A percentile compares a stretch with the other conserved stretches of the same genome.
Evolutionary conservation across 1,140 invertebrate genomes (phyloP).

Genomic region (Alviniconcha marisindica): DNA sequence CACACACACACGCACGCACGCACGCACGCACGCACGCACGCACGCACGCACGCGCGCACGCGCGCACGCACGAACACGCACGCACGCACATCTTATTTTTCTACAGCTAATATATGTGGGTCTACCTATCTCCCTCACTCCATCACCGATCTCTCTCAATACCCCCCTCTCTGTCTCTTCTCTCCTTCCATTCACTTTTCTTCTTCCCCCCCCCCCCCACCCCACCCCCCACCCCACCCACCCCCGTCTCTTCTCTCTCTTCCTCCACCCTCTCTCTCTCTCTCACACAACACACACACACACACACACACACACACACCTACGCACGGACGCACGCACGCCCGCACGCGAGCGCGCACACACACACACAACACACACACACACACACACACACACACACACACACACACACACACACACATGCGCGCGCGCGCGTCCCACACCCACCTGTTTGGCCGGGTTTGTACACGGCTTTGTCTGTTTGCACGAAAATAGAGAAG

Average conservation of each 20-base stretch:
- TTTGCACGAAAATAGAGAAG: conserved; percentile 55
- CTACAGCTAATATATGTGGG: no score
- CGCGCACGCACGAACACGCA: no score
- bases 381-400: conserved; percentile 24
- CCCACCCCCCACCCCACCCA: no score
- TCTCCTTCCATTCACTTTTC: no score
- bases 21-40: neutral
- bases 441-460: conserved; percentile 6
- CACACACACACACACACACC: no score
- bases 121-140: no score
- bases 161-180: no score
- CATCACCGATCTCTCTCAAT: no score
- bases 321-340: neutral
- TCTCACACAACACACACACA: neutral
- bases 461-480: conserved; percentile 17
- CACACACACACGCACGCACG: neutral
- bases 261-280: neutral
- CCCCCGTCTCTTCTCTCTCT: neutral
- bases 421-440: neutral
- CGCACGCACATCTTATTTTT: no score
- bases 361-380: neutral
- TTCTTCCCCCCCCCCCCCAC: no score
- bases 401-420: conserved; percentile 6
- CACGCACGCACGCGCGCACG: neutral
- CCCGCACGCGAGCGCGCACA: neutral